Evolutionary conservation across 2,888 invertebrate genomes (phyloP).

Genomic region (Sipunculus nudus): DNA sequence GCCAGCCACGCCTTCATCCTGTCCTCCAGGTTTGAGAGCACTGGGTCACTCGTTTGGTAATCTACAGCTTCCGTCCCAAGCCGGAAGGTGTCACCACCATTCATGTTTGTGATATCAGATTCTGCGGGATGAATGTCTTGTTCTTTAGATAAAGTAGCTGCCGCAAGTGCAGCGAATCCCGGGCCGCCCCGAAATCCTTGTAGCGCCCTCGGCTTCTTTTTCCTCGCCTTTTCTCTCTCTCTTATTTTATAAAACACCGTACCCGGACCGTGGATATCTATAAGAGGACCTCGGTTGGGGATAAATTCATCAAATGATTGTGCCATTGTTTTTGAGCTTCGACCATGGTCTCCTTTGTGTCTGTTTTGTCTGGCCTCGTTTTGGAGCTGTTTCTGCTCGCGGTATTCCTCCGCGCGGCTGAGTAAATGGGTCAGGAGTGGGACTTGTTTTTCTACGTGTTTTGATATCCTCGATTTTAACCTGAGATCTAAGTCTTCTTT

Average conservation of each 20-base stretch:
- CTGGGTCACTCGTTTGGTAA: slow-evolving; percentile 45
- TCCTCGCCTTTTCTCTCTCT: slow-evolving; percentile 41
- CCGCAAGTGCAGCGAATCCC: too few species aligned
- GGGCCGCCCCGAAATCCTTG: too few species aligned
- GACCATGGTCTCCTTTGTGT: neutral
- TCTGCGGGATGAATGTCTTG: too few species aligned
- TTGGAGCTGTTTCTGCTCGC: slow-evolving; percentile 11
- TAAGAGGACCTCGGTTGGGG: slow-evolving; percentile 47
- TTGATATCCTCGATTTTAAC: slow-evolving; percentile 44
- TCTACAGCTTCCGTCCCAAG: slow-evolving; percentile 27
- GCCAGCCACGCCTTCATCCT: slow-evolving; percentile 53
- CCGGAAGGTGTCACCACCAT: slow-evolving; percentile 12
- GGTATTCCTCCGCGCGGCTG: slow-evolving; percentile 26
- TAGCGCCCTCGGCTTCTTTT: too few species aligned
- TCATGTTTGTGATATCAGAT: neutral
- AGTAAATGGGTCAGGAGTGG: slow-evolving; percentile 49
- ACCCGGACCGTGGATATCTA: slow-evolving; percentile 61
- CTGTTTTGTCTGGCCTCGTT: slow-evolving; percentile 10
- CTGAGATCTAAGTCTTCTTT: slow-evolving; percentile 51
- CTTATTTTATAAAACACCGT: slow-evolving; percentile 61
- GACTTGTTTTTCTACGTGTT: slow-evolving; percentile 36
- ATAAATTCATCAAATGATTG: slow-evolving; percentile 43
- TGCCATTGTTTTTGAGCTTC: slow-evolving; percentile 43
- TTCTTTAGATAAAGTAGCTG: too few species aligned
- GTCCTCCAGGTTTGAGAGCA: slow-evolving; percentile 49